Evolutionary conservation across 2,888 invertebrate genomes (phyloP).

Genomic region (Cryptops parisi): DNA sequence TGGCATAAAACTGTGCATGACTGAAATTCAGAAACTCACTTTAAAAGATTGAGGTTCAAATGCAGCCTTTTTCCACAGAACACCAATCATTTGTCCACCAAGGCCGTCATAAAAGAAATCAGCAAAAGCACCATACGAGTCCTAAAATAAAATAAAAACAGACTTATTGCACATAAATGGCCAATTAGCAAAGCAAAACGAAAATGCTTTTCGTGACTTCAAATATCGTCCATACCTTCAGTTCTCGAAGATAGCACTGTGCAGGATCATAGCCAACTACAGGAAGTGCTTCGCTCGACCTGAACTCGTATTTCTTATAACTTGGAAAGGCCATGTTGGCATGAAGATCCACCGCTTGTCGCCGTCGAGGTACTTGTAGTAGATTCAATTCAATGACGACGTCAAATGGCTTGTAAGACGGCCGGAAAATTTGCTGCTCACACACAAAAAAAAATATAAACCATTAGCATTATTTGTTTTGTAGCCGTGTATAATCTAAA

Average conservation of each 20-base stretch:
- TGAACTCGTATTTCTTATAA: constrained; percentile 3
- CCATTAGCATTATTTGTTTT: background rate
- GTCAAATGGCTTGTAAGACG: constrained; percentile 56
- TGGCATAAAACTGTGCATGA: no score
- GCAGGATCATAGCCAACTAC: constrained; percentile 64
- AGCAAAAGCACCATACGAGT: constrained; percentile 37
- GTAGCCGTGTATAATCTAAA: background rate
- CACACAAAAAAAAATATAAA: constrained; percentile 5
- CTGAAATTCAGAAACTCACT: constrained; percentile 36
- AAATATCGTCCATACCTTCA: no score
- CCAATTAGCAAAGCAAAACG: no score
- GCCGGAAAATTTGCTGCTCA: constrained; percentile 41
- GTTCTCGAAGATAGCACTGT: constrained; percentile 49
- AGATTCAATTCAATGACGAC: constrained; percentile 51
- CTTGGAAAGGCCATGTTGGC: background rate
- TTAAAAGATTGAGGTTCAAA: constrained; percentile 51
- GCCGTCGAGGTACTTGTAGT: constrained; percentile 33
- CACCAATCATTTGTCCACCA: constrained; percentile 71
- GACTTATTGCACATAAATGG: no score
- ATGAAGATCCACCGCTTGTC: constrained; percentile 35
- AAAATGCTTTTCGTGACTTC: no score
- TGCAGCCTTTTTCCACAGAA: constrained; percentile 63
- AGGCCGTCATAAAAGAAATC: constrained; percentile 77
- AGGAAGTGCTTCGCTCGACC: constrained; percentile 41
- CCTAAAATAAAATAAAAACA: background rate